phyloP scores from a whole-genome alignment of 2,888 invertebrate species.

The Luperina testacea region DNA sequence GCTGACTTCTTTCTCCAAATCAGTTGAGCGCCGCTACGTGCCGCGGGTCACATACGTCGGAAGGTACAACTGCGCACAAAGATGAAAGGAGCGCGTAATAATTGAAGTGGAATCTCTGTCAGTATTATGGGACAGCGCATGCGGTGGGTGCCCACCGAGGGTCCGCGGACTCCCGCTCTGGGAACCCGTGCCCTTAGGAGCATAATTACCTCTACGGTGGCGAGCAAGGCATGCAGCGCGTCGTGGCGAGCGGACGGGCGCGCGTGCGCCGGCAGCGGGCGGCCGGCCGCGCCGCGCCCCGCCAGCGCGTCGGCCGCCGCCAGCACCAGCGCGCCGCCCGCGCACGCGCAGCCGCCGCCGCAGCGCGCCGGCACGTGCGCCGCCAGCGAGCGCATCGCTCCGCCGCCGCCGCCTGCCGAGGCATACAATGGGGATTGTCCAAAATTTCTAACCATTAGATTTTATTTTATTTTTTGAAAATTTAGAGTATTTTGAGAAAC shows the following conservation, averaged over 20 bases:
- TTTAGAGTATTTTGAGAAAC: no score
- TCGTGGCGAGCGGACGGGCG: slow-evolving; percentile 91
- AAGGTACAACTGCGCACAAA: no score
- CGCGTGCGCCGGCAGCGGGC: slow-evolving; percentile 90
- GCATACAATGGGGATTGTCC: no score
- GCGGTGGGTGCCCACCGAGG: neutral
- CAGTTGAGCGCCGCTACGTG: no score
- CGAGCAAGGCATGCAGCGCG: slow-evolving; percentile 85
- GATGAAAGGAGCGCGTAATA: no score
- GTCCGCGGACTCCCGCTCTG: neutral
- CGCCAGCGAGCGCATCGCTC: slow-evolving; percentile 43
- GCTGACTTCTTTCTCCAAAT: no score
- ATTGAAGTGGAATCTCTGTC: no score
- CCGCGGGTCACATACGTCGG: no score
- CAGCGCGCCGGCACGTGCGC: slow-evolving; percentile 23
- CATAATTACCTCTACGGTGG: slow-evolving; percentile 73
- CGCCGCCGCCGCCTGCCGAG: slow-evolving; percentile 27
- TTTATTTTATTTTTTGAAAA: no score
- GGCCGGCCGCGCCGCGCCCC: slow-evolving; percentile 92
- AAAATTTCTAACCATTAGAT: no score
- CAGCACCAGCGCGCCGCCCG: slow-evolving; percentile 93
- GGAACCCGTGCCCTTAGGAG: neutral
- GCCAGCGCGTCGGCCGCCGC: slow-evolving; percentile 94
- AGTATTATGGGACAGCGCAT: no score
- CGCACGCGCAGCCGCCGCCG: slow-evolving; percentile 79